Evolutionary conservation across 2,113 vertebrate species (phyloP).

Genomic region (Crotalus horridus): DNA sequence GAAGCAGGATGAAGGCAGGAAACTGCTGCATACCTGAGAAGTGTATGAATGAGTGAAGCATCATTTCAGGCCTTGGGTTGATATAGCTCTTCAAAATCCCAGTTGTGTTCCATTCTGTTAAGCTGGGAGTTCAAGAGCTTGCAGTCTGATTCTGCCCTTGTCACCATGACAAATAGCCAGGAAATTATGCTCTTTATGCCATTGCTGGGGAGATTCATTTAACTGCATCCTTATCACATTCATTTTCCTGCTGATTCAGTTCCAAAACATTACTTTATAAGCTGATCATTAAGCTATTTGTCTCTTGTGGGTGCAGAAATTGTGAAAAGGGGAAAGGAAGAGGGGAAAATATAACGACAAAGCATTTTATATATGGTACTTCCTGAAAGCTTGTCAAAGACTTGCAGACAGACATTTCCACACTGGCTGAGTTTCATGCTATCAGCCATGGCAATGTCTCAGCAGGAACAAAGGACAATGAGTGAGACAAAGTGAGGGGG

Average conservation of each 20-base stretch:
- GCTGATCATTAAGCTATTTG: conserved; percentile 52
- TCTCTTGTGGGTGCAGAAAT: conserved; percentile 42
- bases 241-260: conserved; percentile 42
- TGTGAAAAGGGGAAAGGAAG: conserved; percentile 11
- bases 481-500: conserved; percentile 28
- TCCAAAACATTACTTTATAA: conserved; percentile 51
- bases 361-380: conserved; percentile 54
- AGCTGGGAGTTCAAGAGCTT: not conserved
- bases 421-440: conserved; percentile 40
- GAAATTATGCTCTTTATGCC: conserved; percentile 46
- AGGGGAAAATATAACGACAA: not conserved
- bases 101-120: not conserved
- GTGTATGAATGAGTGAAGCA: not conserved
- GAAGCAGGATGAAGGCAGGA: not conserved
- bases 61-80: not conserved
- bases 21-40: not conserved
- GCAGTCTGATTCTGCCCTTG: not conserved
- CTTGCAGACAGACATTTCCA: conserved; percentile 20
- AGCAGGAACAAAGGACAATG: not conserved
- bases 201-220: conserved; percentile 24
- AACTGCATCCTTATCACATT: conserved; percentile 53
- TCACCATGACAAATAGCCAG: conserved; percentile 40
- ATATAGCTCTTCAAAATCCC: not conserved
- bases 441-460: conserved; percentile 34
- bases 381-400: conserved; percentile 52